Evolutionary conservation across 2,113 vertebrate genomes (phyloP).

Genomic region (Syrrhaptes paradoxus): DNA sequence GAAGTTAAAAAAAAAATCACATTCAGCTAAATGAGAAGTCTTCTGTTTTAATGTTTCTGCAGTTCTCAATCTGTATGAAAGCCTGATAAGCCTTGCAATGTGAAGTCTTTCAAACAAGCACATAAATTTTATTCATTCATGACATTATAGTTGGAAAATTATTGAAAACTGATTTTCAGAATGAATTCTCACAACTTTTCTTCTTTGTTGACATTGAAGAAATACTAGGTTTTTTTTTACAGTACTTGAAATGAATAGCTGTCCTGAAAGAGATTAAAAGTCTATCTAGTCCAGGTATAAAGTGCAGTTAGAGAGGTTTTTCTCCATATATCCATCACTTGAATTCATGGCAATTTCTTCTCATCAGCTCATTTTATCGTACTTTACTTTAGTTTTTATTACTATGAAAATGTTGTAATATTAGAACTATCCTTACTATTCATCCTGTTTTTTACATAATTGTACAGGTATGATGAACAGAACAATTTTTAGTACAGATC

Average conservation of each 20-base stretch:
- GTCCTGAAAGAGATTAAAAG: neutral
- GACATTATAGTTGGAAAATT: neutral
- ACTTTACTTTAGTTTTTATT: neutral
- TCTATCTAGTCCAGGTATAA: neutral
- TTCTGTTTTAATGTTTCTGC: neutral
- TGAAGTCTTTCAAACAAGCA: neutral
- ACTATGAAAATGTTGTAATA: neutral
- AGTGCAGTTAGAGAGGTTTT: neutral
- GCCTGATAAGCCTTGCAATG: neutral
- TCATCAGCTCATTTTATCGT: neutral
- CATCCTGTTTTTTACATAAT: neutral
- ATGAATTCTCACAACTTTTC: neutral
- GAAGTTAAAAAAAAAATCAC: neutral
- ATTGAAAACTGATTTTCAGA: neutral
- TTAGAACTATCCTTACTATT: neutral
- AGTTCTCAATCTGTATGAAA: neutral
- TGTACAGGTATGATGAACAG: neutral
- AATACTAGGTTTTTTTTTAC: neutral
- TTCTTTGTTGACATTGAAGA: neutral
- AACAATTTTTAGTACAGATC: neutral
- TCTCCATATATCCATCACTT: neutral
- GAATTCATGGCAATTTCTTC: neutral
- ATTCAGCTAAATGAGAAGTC: neutral
- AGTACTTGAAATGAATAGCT: neutral
- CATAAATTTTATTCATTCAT: neutral